Evolutionary conservation across 2,797 vertebrate genomes (phyloP), one percentile per base, ranked within the genome.

Genomic region (Cynodonichthys magdalenae): DNA sequence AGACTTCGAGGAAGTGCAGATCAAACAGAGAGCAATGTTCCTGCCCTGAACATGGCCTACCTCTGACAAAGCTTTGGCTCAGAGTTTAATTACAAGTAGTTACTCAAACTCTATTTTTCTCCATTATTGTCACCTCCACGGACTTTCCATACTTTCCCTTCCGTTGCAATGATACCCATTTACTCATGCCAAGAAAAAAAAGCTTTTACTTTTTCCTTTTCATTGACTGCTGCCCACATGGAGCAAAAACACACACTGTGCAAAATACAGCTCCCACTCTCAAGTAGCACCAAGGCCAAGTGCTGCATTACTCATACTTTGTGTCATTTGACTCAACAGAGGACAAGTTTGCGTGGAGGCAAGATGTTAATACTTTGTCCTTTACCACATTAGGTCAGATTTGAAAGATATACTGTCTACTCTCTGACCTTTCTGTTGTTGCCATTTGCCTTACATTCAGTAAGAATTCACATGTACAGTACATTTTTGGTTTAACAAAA

Each of bases 61-160:
- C 59, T 62, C 71, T 60, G 65, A 79, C 73, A 75, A 79, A 56
- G 59, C 50, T 72, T 84, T 77, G 71, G 71, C 71, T 66, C 73
- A 71, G 74, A 55, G 55, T 75, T 77, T 82, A 79, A 90, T 86
- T 81, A 77, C 53, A 80, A 86, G 67, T 52, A 71, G 53, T 18
- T 60, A n/a, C 10, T 27, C 36, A 34, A 7, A 53, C 7, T 57
- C 12, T 39, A 3, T 41, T 28, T 52, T 19, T 65, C 44, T 44
- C 44, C 31, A 19, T 36, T 5, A 0, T 28, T 28, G 36, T 59
- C 67, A 69, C 61, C 52, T 5, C 63, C 31, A 27, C 17, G 41
- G 53, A 67, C 69, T 54, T 69, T 66, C 72, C 69, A 45, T 62
- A 53, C 72, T 48, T 80, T 64, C 51, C 69, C 64, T 56, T 73